Base-by-base conservation (phyloP, 1,140 invertebrate genomes). In the Streblospio benedicti region DNA sequence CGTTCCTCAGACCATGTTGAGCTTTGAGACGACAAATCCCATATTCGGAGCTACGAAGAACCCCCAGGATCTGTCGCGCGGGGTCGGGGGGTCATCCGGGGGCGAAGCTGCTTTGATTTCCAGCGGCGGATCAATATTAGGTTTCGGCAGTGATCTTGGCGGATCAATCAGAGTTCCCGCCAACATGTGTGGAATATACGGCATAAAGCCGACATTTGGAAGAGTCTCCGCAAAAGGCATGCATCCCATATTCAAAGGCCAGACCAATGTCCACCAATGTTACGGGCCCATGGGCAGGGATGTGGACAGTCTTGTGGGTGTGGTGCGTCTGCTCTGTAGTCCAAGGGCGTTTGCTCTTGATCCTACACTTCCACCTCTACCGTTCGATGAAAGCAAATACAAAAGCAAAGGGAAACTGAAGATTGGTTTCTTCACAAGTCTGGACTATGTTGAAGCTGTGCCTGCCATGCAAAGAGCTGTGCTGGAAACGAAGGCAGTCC, bases 1-100 rank as follows among this genome's bases (percentile, higher is more conserved):
- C 49, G 57, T 75, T 45, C 75, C 75, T 59, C 75, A 76, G 53
- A 69, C 67, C 1, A 62, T 74, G 62, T 60, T 69, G 57, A 56
- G 63, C 28, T 44, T 27, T 20, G 38, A 52, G 16, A 38, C 56
- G 14, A 59, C 68, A 27, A 82, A 82, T 65, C 79, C 79, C 4
- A 73, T 82, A 9, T 82, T 71, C 67, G 81, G 81, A 5, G 53
- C 55, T 4, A 81, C 80, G 4, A 16, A 54, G 2, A 78, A 81
- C 66, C 77, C 75, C 4, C 57, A 66, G 49, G 68, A 77, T 52
- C 18, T 49, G 9, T 61, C 58, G 0, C 66, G 77, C 12, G 61
- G 64, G 6, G 70, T 71, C 31, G 80, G 76, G 41, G 80, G 77
- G 1, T 79, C 78, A n/a, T 73, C 71, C 14, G 69, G 72, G 32